Percentiles rank a stretch among this genome's conserved stretches.
Conservation (phyloP, 1,140 invertebrate genomes). For the Centruroides vittatus region DNA sequence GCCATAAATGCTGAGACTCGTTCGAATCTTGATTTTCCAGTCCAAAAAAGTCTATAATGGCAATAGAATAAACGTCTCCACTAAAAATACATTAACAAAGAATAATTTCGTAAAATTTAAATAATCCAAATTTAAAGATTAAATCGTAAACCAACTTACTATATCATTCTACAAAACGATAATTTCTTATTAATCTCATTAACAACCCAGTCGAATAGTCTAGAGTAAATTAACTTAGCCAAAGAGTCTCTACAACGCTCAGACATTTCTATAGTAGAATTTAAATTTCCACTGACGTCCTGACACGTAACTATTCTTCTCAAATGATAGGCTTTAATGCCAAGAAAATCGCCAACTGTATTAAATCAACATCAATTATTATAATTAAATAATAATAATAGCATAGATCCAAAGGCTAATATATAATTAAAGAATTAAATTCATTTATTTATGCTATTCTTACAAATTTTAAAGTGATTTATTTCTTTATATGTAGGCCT, state of each 20-base stretch:
- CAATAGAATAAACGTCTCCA: conserved; percentile 22
- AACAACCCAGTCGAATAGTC: conserved; percentile 11
- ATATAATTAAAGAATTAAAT: too few species aligned
- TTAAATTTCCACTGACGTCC: neutral
- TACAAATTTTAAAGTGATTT: too few species aligned
- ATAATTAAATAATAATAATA: too few species aligned
- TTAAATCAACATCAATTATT: neutral
- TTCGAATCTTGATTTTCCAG: conserved; percentile 6
- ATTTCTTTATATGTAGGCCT: too few species aligned
- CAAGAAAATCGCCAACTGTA: neutral
- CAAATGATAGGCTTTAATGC: neutral
- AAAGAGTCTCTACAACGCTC: conserved; percentile 22
- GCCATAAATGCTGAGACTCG: conserved; percentile 3
- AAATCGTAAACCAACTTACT: conserved; percentile 1
- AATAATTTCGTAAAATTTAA: too few species aligned
- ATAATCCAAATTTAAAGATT: too few species aligned
- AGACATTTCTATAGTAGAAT: conserved; percentile 1
- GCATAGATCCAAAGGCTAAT: too few species aligned
- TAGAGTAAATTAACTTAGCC: conserved; percentile 9
- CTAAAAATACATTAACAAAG: neutral
- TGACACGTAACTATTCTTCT: neutral
- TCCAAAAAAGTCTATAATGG: conserved; percentile 11
- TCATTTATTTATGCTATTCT: too few species aligned
- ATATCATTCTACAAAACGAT: conserved; percentile 8
- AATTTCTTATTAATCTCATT: conserved; percentile 10